Conservation (phyloP, 2,888 invertebrate species). For the Phoenoteleia sp. region DNA sequence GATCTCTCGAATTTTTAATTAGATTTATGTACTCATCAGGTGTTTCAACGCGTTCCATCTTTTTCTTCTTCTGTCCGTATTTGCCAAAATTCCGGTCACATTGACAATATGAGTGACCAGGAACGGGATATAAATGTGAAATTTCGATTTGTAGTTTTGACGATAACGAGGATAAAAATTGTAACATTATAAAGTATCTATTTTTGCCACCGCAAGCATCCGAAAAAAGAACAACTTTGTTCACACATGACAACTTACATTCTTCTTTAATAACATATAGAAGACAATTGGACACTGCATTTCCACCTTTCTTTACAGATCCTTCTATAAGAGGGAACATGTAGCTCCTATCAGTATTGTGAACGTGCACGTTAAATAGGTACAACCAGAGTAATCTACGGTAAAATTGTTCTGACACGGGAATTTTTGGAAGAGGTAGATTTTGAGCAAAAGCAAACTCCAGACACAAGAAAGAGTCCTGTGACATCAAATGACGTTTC, state of each 20-base stretch:
- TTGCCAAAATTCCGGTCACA: neutral
- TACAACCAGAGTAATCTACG: constrained; percentile 43
- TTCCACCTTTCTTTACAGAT: constrained; percentile 44
- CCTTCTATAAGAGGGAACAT: constrained; percentile 59
- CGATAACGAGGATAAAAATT: neutral
- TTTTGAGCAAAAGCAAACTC: constrained; percentile 61
- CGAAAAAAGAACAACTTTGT: constrained; percentile 35
- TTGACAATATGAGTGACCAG: constrained; percentile 18
- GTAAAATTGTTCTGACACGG: constrained; percentile 47
- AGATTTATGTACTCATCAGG: neutral
- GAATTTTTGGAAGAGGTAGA: constrained; percentile 34
- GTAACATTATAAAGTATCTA: neutral
- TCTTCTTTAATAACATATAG: constrained; percentile 32
- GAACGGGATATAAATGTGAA: constrained; percentile 5
- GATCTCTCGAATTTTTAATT: neutral
- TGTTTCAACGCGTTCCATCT: constrained; percentile 3
- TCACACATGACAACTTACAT: neutral
- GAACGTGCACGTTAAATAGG: constrained; percentile 55
- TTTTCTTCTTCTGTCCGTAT: constrained; percentile 2
- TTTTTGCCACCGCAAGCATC: constrained; percentile 39
- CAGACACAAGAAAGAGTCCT: neutral
- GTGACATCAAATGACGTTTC: neutral
- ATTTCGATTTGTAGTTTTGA: neutral
- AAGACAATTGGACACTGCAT: constrained; percentile 36
- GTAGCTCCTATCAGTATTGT: constrained; percentile 48